Percentiles rank a stretch among this genome's conserved stretches.
phyloP scores from a whole-genome alignment of 2,888 invertebrate species.

The Ctena decussata region DNA sequence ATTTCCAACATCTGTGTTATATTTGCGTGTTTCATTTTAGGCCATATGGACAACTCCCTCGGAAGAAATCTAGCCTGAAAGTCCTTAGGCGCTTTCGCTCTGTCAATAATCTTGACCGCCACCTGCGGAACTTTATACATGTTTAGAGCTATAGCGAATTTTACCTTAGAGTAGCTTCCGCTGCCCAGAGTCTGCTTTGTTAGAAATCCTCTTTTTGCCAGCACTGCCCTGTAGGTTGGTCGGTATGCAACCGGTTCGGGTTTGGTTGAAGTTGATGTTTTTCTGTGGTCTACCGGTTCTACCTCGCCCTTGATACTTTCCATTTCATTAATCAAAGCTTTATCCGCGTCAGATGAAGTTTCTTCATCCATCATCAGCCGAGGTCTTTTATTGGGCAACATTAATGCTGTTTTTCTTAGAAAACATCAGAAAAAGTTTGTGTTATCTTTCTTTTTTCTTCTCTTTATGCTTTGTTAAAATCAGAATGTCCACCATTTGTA shows the following conservation, averaged over 20 bases:
- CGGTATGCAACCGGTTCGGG: constrained; percentile 76
- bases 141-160: constrained; percentile 89
- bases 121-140: constrained; percentile 69
- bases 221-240: constrained; percentile 84
- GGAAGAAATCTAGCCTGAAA: constrained; percentile 94
- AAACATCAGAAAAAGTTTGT: not conserved
- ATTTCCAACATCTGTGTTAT: constrained; percentile 93
- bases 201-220: constrained; percentile 83
- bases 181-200: constrained; percentile 84
- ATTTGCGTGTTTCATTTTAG: constrained; percentile 93
- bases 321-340: constrained; percentile 71
- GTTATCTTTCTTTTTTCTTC: not conserved
- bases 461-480: not conserved
- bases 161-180: constrained; percentile 89
- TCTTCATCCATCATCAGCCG: constrained; percentile 67
- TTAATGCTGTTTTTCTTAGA: constrained; percentile 30
- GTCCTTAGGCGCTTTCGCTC: constrained; percentile 91
- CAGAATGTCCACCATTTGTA: constrained; percentile 36
- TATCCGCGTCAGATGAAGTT: constrained; percentile 59
- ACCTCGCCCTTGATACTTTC: constrained; percentile 80
- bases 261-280: constrained; percentile 64
- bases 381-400: constrained; percentile 72
- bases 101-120: constrained; percentile 92
- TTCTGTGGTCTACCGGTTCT: constrained; percentile 76
- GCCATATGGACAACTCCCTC: constrained; percentile 93